phyloP scores from a whole-genome alignment of 2,888 invertebrate species.

The Apocheima hispidaria region DNA sequence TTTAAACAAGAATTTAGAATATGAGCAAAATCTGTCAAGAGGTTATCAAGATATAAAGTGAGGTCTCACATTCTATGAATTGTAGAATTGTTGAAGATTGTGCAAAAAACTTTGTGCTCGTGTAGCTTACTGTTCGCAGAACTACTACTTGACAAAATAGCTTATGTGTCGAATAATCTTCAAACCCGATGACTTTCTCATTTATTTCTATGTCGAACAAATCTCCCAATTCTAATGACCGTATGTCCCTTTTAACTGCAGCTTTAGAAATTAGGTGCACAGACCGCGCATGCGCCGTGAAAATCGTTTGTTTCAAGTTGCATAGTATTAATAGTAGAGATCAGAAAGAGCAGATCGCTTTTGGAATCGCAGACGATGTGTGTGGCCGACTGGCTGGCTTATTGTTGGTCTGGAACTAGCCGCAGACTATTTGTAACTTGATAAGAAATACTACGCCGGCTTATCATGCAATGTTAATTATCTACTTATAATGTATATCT shows the following conservation, averaged over 20 bases:
- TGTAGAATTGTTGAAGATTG: no score
- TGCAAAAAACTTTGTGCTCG: no score
- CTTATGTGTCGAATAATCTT: no score
- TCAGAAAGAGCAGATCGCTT: constrained; percentile 51
- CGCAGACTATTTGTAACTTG: constrained; percentile 20
- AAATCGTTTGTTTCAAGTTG: constrained; percentile 71
- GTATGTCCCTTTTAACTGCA: constrained; percentile 17
- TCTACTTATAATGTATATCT: background rate
- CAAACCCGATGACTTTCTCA: no score
- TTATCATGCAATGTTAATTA: background rate
- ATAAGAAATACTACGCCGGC: constrained; percentile 38
- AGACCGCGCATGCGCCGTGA: constrained; percentile 58
- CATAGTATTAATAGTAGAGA: constrained; percentile 65
- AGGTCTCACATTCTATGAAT: no score
- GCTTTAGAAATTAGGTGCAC: constrained; percentile 57
- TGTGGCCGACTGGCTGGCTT: constrained; percentile 52
- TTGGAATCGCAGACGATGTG: constrained; percentile 51
- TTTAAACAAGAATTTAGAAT: no score
- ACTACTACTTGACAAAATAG: no score
- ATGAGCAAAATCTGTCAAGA: no score
- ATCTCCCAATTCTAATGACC: background rate
- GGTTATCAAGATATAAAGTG: no score
- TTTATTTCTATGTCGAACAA: constrained; percentile 2
- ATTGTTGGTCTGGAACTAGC: constrained; percentile 41
- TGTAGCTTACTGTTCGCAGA: no score